Evolutionary conservation across 2,113 vertebrate genomes (phyloP), one percentile per base, ranked within the genome.

Genomic region (Pelecanoides urinatrix): DNA sequence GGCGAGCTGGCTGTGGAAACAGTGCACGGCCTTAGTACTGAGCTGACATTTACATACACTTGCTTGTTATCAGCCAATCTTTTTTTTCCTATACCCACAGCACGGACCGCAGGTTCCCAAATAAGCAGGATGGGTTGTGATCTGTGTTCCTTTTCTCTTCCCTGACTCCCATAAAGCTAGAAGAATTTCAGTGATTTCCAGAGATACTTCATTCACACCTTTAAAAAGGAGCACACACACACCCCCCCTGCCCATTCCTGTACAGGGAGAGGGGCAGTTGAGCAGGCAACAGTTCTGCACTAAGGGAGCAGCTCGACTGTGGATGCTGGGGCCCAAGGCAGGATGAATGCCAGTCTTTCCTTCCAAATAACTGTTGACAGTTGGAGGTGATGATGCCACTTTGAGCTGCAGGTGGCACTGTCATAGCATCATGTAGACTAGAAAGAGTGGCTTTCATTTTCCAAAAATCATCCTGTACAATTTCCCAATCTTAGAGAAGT

Each of bases 391-490:
- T 0, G 15, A 56, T 5, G 21, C n/a, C 4, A 0, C 52, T 59
- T 4, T 6, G 36, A 77, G 38, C 75, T 38, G 87, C 71, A 92
- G 84, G 36, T 75, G 86, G 85, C 94, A 58, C 44, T 78, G 59
- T 13, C 22, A 18, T 4, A n/a, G 4, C 36, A 17, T 5, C 4
- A 0, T 0, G 3, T 18, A 40, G 22, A 4, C 7, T 4, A 38
- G 16, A 17, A 26, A 3, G n/a, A 22, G 10, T 1, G 4, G 25
- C 45, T 63, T 26, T 26, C 2, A 0, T 19, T 40, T 36, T 5
- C 70, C 65, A 62, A 11, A 50, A 36, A 29, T 22, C 3, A 29
- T 13, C 32, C 76, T 29, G 22, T 5, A 10, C 4, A 0, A 15
- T 4, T 19, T 18, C 42, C 55, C 49, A 17, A 10, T 16, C 18